Conservation (phyloP, 2,797 vertebrate species). For the Onychomys torridus region DNA sequence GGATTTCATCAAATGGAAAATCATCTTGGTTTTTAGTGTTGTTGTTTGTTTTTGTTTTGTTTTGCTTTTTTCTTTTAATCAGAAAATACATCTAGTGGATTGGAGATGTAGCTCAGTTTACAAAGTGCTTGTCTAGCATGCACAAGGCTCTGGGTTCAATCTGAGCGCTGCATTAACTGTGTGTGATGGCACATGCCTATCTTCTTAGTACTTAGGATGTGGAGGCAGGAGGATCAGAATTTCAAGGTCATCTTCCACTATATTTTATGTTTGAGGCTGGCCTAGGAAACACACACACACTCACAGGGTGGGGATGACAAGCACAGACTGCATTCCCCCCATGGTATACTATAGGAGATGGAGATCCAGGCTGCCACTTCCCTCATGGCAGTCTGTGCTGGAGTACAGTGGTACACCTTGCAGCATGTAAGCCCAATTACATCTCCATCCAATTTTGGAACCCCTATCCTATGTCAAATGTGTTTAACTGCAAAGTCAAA, state of each 20-base stretch:
- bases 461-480: neutral
- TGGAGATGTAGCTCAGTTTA: neutral
- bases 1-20: conserved; percentile 51
- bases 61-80: neutral
- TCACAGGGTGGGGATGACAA: neutral
- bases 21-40: neutral
- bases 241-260: neutral
- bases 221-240: neutral
- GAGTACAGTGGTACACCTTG: neutral
- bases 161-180: neutral
- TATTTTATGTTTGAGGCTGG: neutral
- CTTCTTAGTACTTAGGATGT: neutral
- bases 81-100: neutral
- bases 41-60: neutral
- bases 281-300: neutral
- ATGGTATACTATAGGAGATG: neutral
- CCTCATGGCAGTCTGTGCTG: neutral
- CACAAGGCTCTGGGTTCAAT: neutral
- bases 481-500: conserved; percentile 66
- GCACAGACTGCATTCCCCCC: neutral
- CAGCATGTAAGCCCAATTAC: neutral
- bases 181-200: neutral
- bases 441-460: conserved; percentile 14
- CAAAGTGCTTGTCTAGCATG: neutral
- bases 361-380: neutral